Evolutionary conservation across 2,888 invertebrate genomes (phyloP).

Genomic region (Eulithis testata): DNA sequence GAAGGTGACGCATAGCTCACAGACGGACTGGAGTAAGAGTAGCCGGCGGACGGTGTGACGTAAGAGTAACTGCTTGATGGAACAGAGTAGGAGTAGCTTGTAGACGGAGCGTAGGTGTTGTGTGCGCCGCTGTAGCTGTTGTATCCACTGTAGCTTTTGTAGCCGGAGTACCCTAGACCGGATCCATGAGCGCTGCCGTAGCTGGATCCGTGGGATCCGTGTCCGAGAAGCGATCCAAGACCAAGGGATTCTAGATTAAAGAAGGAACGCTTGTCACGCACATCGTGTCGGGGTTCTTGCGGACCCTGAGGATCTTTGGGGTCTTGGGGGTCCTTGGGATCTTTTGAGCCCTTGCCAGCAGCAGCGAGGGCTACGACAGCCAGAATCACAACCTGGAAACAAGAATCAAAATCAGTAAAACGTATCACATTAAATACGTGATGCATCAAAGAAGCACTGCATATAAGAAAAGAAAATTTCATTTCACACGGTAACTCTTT

Average conservation of each 20-base stretch:
- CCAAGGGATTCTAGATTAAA: conserved; percentile 37
- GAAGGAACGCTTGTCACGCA: conserved; percentile 58
- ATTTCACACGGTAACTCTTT: too few species aligned
- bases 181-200: conserved; percentile 25
- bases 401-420: conserved; percentile 5
- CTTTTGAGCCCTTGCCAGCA: conserved; percentile 33
- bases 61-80: conserved; percentile 27
- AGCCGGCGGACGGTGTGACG: conserved; percentile 24
- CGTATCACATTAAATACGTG: too few species aligned
- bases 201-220: conserved; percentile 16
- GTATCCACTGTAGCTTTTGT: conserved; percentile 31
- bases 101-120: conserved; percentile 25
- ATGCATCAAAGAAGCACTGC: too few species aligned
- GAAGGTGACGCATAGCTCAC: conserved; percentile 25
- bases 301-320: conserved; percentile 35
- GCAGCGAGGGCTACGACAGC: conserved; percentile 46
- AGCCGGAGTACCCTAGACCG: conserved; percentile 16
- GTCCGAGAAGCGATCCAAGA: conserved; percentile 9
- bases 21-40: conserved; percentile 27
- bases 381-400: conserved; percentile 46
- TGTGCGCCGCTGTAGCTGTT: conserved; percentile 21
- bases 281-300: conserved; percentile 41
- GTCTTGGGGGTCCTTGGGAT: conserved; percentile 6
- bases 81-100: conserved; percentile 29
- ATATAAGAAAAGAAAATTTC: too few species aligned